Conservation (phyloP, 2,888 invertebrate genomes). For the Hypena proboscidalis region DNA sequence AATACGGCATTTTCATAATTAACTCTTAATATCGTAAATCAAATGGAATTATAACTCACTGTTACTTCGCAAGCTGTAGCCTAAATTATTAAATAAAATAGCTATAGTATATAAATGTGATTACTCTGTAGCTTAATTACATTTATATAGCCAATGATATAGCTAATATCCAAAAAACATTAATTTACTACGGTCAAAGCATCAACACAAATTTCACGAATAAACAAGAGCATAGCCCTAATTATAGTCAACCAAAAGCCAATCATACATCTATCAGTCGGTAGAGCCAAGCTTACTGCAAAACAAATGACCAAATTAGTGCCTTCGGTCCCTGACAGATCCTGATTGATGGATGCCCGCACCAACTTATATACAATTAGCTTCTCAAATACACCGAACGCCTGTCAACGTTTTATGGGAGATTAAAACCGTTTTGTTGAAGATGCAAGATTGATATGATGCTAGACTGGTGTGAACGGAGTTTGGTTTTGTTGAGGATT, state of each 20-base stretch:
- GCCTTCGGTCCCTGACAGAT: slow-evolving; percentile 68
- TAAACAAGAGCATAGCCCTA: slow-evolving; percentile 39
- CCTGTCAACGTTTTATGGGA: slow-evolving; percentile 48
- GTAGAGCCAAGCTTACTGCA: slow-evolving; percentile 71
- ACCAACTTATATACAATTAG: slow-evolving; percentile 70
- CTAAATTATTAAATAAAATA: too few species aligned
- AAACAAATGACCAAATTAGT: slow-evolving; percentile 84
- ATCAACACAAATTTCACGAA: background rate
- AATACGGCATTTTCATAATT: too few species aligned
- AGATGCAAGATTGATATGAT: slow-evolving; percentile 39
- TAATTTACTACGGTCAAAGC: too few species aligned
- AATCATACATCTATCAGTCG: slow-evolving; percentile 60
- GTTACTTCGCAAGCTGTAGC: too few species aligned
- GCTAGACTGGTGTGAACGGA: slow-evolving; percentile 3
- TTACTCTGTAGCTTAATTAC: too few species aligned
- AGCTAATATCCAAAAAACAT: too few species aligned
- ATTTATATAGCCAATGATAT: too few species aligned
- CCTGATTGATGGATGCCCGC: slow-evolving; percentile 82
- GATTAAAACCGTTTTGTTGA: slow-evolving; percentile 42
- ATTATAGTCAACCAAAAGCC: slow-evolving; percentile 39
- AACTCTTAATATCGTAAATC: too few species aligned
- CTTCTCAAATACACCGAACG: slow-evolving; percentile 61
- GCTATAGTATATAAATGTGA: too few species aligned
- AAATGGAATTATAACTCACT: too few species aligned
- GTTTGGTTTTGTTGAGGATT: background rate